Conservation (phyloP, 35 echinoderm and acorn worm genomes). For the Anneissia japonica region DNA sequence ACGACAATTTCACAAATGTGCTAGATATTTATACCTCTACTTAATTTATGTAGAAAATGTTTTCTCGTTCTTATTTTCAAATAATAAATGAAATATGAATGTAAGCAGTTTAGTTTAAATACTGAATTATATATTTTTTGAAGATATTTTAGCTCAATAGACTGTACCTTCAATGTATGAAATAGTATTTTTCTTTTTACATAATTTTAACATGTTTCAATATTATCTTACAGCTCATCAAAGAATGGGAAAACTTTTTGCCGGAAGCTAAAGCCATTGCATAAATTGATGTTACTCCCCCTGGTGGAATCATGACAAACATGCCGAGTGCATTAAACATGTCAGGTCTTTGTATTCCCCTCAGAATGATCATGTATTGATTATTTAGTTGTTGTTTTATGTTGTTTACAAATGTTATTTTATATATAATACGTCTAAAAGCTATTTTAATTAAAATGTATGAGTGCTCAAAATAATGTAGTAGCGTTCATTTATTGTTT, state of each 20-base stretch:
- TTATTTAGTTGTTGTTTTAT: background rate
- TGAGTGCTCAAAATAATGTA: no score
- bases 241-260: constrained; percentile 91
- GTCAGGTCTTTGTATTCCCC: background rate
- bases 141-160: background rate
- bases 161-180: background rate
- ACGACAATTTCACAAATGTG: background rate
- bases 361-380: background rate
- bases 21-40: background rate
- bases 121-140: background rate
- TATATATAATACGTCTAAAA: background rate
- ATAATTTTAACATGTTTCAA: constrained; percentile 5
- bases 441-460: background rate
- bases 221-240: constrained; percentile 52
- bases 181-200: background rate
- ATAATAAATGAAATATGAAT: background rate
- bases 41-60: background rate
- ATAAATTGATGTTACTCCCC: constrained; percentile 8
- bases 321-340: background rate
- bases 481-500: no score
- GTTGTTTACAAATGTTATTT: background rate
- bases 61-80: background rate
- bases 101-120: background rate
- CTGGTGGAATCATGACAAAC: background rate
- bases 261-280: constrained; percentile 87